Evolutionary conservation across 2,888 invertebrate genomes (phyloP), one percentile per base, ranked within the genome.

Genomic region (Melolontha melolontha): DNA sequence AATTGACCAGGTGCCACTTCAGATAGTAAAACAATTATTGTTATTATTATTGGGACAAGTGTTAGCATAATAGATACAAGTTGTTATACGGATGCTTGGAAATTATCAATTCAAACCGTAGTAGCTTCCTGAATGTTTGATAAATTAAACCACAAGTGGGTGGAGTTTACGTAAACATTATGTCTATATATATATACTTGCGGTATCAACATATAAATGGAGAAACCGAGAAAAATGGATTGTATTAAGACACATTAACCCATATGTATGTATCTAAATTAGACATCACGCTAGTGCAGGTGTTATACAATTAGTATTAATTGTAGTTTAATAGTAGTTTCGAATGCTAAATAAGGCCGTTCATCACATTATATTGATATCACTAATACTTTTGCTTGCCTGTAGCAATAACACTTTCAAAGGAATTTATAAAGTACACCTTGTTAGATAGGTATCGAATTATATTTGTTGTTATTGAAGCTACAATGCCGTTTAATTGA

Each of bases 91-190:
- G 67, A 59, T 67, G 67, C 52, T 44, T 51, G 62, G 40, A 42
- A 22, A 41, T 72, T 73, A 73, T 73, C 73, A 72, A 70, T 71
- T 70, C 64, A 62, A 70, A 72, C 70, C 72, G 70, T 71, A 72
- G 66, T 70, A 70, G 71, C 67, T 73, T 73, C 73, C 73, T 72
- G 72, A 67, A 68, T 54, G 63, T 69, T 64, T 39, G 51, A 62
- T 72, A 73, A 72, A 72, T 68, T 55, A 63, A 68, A 71, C 73
- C 72, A 59, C 73, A 71, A 70, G 72, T 73, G 70, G 72, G 73
- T 70, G 73, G 47, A 62, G 47, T 62, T 47, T 62, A 62, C 47
- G 34, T 62, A 62, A 47, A 39, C 47, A 47, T 62, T 29, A 47
- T 49, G 5, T 47, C 1, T 10, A 49, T 17, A 22, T 49, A 44